A percentile compares a stretch with the other conserved stretches of the same genome.
These are phyloP conservation scores for Synanceia verrucosa DNA, from an alignment of 2,797 vertebrate genomes.

Conservation along the genomic window DNA sequence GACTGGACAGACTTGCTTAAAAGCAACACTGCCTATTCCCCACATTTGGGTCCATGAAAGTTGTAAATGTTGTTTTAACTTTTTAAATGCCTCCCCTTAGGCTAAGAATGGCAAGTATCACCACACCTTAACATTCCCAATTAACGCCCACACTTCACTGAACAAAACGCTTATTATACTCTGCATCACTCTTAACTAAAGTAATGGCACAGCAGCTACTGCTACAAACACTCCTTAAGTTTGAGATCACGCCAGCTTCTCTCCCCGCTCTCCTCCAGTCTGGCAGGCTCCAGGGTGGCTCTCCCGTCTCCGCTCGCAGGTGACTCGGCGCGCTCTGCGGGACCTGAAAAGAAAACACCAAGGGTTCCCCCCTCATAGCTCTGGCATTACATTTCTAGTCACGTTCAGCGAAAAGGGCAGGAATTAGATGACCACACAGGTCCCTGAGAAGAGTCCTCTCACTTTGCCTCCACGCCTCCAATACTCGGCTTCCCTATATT, in stretches of 20 bases:
- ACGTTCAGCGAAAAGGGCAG: constrained; percentile 48
- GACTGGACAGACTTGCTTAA: constrained; percentile 15
- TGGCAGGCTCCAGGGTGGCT: constrained; percentile 29
- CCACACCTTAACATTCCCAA: constrained; percentile 60
- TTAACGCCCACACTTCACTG: constrained; percentile 59
- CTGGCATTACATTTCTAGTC: constrained; percentile 45
- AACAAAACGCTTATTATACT: constrained; percentile 49
- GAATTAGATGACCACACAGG: constrained; percentile 33
- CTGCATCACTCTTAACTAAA: constrained; percentile 33
- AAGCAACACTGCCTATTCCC: not conserved
- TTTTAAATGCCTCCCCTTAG: not conserved
- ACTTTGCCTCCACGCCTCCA: constrained; percentile 80
- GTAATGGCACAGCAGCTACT: constrained; percentile 12
- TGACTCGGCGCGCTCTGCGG: constrained; percentile 28
- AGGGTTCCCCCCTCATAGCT: constrained; percentile 36
- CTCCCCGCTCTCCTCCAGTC: constrained; percentile 11
- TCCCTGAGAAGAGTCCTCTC: constrained; percentile 54
- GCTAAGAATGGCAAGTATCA: constrained; percentile 20
- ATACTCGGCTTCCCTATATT: constrained; percentile 80
- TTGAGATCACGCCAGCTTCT: constrained; percentile 16
- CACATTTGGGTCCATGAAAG: not conserved
- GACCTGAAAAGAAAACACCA: constrained; percentile 10
- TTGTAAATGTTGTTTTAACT: not conserved
- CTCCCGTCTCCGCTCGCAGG: constrained; percentile 43
- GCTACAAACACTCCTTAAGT: constrained; percentile 14